Evolutionary conservation across 2,888 invertebrate species (phyloP), one percentile per base, ranked within the genome.

Genomic region (Xestobium rufovillosum): DNA sequence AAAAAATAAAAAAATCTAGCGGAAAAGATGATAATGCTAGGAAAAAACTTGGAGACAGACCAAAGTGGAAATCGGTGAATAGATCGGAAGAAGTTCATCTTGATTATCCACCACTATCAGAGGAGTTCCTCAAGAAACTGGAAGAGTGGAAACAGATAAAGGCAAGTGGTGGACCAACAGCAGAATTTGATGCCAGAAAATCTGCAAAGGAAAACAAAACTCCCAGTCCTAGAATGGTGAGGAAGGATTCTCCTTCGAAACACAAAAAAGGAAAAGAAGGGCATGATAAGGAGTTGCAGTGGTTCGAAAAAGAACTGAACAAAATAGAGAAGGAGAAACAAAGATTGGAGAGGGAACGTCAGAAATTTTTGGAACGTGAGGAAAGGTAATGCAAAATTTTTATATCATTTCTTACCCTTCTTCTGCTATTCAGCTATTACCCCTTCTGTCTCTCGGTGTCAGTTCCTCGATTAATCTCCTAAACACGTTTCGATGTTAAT

Each of bases 71-170:
- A 48, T 73, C 74, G 2, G 47, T 60, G 14, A 57, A 59, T 26
- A 52, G 56, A 45, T 47, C 51, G 27, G 54, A 57, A 13, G 43
- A 44, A 13, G 39, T 36, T 11, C 33, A 75, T 73, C 0, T 78
- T 0, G 80, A 78, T 13, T 70, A 76, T 38, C 72, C 76, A 47
- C 79, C 80, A 47, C 67, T 88, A 8, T 82, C 83, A 13, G 84
- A 88, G 41, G 89, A 90, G 53, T 89, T 89, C 59, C 72, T 82
- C 19, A 82, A 80, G 53, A 88, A 83, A 67, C 74, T 89, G 68
- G 83, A 87, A 54, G 83, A 84, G 65, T 90, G 90, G 90, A 85
- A 84, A 55, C 76, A 76, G 44, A 77, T 84, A 58, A 85, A 85
- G 59, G 72, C 77, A 28, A 69, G 71, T 17, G 51, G 49, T n/a